A percentile compares a stretch with the other conserved stretches of the same genome.
Conservation (phyloP, 2,113 vertebrate genomes). For the Leptobrachium leishanense region DNA sequence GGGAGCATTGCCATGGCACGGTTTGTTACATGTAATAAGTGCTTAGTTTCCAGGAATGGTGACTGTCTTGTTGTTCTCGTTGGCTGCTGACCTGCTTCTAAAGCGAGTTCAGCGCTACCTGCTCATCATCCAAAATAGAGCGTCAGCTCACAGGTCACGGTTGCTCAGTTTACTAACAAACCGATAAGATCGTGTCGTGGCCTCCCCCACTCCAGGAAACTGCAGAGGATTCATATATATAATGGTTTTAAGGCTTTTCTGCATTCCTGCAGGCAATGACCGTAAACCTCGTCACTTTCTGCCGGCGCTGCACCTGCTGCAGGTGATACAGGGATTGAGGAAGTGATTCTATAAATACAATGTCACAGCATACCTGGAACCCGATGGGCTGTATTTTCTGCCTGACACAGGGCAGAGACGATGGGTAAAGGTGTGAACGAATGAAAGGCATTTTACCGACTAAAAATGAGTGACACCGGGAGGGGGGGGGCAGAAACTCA, state of each 20-base stretch:
- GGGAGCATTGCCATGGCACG: slow-evolving; percentile 29
- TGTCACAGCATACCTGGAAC: neutral
- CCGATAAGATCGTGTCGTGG: no score
- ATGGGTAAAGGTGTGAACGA: neutral
- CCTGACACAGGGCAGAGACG: neutral
- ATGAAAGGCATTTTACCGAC: neutral
- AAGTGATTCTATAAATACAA: slow-evolving; percentile 7
- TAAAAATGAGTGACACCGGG: neutral
- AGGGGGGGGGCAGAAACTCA: neutral
- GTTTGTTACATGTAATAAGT: slow-evolving; percentile 35
- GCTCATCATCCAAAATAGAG: neutral
- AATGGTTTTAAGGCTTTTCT: no score
- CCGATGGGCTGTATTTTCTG: neutral
- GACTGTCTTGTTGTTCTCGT: neutral
- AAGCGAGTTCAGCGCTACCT: neutral
- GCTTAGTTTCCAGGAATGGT: slow-evolving; percentile 36
- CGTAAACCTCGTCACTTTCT: neutral
- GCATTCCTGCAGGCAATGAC: neutral
- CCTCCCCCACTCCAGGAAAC: no score
- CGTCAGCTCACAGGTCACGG: no score
- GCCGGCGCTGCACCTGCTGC: neutral
- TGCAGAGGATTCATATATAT: no score
- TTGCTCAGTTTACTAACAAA: no score
- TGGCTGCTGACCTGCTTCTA: neutral
- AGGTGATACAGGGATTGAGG: neutral